Base-by-base conservation (phyloP, 2,797 vertebrate genomes). In the Luscinia luscinia region DNA sequence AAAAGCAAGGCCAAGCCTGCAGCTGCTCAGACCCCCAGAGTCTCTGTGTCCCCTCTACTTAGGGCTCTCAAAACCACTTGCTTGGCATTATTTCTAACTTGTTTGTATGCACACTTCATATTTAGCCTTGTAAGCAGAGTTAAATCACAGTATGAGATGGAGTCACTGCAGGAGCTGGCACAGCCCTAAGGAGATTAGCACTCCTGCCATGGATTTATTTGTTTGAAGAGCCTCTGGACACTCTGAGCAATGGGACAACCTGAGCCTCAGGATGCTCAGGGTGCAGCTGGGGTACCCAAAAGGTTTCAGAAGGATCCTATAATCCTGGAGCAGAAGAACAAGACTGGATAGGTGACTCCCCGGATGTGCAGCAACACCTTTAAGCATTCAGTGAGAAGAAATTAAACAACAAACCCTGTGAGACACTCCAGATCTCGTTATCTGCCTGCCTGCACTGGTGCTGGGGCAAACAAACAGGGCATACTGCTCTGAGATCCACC, bases 81-180 rank as follows among this genome's bases (percentile, higher is more conserved):
- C 26, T 34, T 74, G 79, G 38, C 59, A 55, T 68, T 24, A 55
- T 55, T 26, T 43, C 32, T 24, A 2, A 66, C 46, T 10, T 77
- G 15, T 46, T 48, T 6, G 1, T 5, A 6, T 0, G 2, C 5
- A 59, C 7, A 15, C 4, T 72, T 41, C 8, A 4, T 4, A 24
- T 52, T 72, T 22, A 48, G 46, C 32, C 30, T 7, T n/a, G 34
- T 11, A 6, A 72, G 28, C 34, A 45, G 36, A 22, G 51, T 30
- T 34, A n/a, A 49, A 61, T 28, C 61, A 30, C 26, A 9, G 58
- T 81, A 36, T 0, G 5, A 43, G 74, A 8, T 8, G 55, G 46
- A 74, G 49, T 3, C 1, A 2, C n/a, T 3, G 15, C 73, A 86
- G 80, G 40, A 79, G 40, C 43, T 55, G 43, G 43, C 73, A 34